phyloP scores from a whole-genome alignment of 2,797 vertebrate species.

The Cirrhinus molitorella region DNA sequence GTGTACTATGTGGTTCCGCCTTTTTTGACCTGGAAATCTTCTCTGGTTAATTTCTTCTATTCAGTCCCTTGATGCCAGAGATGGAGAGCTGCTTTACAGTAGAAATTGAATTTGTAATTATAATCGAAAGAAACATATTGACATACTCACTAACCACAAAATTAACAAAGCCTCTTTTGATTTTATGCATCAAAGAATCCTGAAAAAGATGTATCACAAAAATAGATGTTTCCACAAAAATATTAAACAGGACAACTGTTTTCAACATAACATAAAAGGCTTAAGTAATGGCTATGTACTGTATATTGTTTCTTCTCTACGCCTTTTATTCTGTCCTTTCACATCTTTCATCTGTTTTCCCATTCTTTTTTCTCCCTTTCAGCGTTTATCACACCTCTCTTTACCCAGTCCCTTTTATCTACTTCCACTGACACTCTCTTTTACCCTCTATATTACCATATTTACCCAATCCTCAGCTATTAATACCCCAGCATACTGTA shows the following conservation, averaged over 20 bases:
- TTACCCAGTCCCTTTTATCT: background rate
- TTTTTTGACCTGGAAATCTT: background rate
- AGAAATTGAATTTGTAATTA: too few species aligned
- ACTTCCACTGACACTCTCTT: background rate
- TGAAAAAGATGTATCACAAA: too few species aligned
- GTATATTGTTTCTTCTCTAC: background rate
- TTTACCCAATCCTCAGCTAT: background rate
- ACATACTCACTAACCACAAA: too few species aligned
- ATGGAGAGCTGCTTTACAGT: too few species aligned
- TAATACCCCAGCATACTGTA: background rate
- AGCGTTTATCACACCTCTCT: background rate
- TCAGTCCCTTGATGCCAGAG: background rate
- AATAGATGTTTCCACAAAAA: too few species aligned
- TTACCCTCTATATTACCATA: background rate
- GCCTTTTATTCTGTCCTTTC: background rate
- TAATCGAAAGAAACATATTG: too few species aligned
- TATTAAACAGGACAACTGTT: too few species aligned
- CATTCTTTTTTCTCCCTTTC: background rate
- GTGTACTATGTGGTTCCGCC: too few species aligned
- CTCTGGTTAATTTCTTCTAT: background rate
- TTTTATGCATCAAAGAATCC: too few species aligned
- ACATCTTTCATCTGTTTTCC: conserved; percentile 1
- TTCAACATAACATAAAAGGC: too few species aligned
- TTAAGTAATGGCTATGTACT: too few species aligned
- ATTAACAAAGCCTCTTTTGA: too few species aligned